Percentiles rank a stretch among this genome's conserved stretches.
These are phyloP conservation scores for Coleophora flavipennella DNA, from an alignment of 2,888 invertebrate species.

Conservation along the genomic window DNA sequence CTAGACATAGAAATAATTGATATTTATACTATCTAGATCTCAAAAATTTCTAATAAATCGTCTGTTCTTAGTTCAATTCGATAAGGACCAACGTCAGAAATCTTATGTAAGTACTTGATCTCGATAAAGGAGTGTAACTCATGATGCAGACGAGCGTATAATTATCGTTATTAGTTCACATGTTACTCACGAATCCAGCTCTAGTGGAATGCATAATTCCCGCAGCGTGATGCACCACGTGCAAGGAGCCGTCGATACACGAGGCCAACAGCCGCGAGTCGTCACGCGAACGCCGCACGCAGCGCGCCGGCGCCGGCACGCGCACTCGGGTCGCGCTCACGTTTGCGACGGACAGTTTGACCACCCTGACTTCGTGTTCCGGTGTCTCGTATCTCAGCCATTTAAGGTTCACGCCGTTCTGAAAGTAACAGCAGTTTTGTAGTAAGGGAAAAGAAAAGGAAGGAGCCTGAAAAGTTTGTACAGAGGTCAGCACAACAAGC, in stretches of 20 bases:
- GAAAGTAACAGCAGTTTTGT: constrained; percentile 13
- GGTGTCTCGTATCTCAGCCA: constrained; percentile 83
- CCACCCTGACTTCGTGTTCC: constrained; percentile 73
- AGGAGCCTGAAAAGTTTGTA: too few species aligned
- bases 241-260: constrained; percentile 88
- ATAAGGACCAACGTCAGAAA: too few species aligned
- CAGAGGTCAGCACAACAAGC: too few species aligned
- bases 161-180: too few species aligned
- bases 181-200: constrained; percentile 85
- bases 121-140: too few species aligned
- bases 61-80: too few species aligned
- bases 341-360: constrained; percentile 50
- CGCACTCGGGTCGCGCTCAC: constrained; percentile 73
- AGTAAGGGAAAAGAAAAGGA: too few species aligned
- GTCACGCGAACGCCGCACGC: constrained; percentile 57
- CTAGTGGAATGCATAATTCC: constrained; percentile 83
- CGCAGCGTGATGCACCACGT: constrained; percentile 81
- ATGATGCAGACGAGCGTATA: too few species aligned
- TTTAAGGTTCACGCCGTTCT: constrained; percentile 64
- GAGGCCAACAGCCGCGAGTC: constrained; percentile 84
- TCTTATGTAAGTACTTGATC: too few species aligned
- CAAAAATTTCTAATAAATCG: too few species aligned
- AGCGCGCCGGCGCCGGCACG: constrained; percentile 63
- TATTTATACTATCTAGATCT: too few species aligned
- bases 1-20: too few species aligned